A percentile compares a stretch with the other conserved stretches of the same genome.
phyloP scores from a whole-genome alignment of 2,888 invertebrate species.

The Spilarctia lutea region DNA sequence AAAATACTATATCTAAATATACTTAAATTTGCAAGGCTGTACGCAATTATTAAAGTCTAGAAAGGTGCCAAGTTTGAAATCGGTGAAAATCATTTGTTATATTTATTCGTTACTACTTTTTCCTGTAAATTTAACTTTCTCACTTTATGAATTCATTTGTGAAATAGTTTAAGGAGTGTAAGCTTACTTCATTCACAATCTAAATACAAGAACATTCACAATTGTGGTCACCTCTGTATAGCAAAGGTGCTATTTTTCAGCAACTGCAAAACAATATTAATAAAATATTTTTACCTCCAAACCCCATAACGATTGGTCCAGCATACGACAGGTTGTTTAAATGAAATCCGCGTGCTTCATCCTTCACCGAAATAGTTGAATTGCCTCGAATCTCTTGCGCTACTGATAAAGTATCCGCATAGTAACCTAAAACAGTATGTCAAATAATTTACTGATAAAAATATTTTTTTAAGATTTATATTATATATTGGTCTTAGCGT shows the following conservation, averaged over 20 bases:
- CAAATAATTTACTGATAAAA: not conserved
- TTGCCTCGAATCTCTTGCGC: constrained; percentile 93
- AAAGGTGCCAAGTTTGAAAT: not conserved
- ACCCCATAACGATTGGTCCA: constrained; percentile 99
- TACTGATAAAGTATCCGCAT: constrained; percentile 93
- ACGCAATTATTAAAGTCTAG: not conserved
- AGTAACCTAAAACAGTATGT: constrained; percentile 88
- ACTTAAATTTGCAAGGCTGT: too few species aligned
- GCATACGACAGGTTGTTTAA: constrained; percentile 96
- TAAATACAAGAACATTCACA: not conserved
- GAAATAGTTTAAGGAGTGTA: not conserved
- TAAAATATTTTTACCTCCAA: constrained; percentile 90
- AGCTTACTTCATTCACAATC: not conserved
- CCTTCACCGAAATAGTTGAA: constrained; percentile 92
- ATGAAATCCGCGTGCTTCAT: constrained; percentile 94
- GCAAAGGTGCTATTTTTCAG: too few species aligned
- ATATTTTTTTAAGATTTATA: too few species aligned
- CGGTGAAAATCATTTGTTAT: too few species aligned
- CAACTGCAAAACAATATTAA: not conserved
- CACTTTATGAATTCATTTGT: not conserved
- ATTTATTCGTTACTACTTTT: too few species aligned
- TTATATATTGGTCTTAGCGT: too few species aligned
- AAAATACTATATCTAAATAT: not conserved
- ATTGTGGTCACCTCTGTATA: not conserved
- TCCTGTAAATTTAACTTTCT: too few species aligned